Percentiles rank a stretch among this genome's conserved stretches.
phyloP scores from a whole-genome alignment of 2,113 vertebrate genomes.

The Oreochromis tanganicae region DNA sequence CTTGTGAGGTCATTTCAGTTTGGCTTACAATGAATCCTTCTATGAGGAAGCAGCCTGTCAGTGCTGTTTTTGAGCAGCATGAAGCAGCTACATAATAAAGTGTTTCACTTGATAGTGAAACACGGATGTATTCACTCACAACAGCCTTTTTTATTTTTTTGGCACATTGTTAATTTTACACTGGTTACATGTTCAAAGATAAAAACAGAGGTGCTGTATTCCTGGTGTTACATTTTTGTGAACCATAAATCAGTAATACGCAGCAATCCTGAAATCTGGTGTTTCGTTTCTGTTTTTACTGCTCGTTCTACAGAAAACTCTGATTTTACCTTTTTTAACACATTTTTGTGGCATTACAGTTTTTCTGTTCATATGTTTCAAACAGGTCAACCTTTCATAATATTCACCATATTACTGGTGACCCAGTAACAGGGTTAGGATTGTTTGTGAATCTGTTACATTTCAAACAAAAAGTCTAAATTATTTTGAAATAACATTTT shows the following conservation, averaged over 20 bases:
- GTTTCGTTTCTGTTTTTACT: not conserved
- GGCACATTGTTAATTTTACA: not conserved
- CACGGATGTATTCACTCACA: not conserved
- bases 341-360: not conserved
- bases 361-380: not conserved
- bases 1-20: not conserved
- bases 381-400: not conserved
- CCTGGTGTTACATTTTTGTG: not conserved
- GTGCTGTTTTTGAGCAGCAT: not conserved
- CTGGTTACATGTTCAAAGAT: not conserved
- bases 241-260: not conserved
- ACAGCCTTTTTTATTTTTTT: not conserved
- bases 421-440: not conserved
- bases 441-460: not conserved
- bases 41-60: not conserved
- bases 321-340: not conserved
- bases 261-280: not conserved
- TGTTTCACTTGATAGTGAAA: not conserved
- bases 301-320: fast-evolving
- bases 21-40: fast-evolving
- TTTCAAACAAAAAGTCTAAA: not conserved
- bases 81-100: not conserved
- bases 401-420: not conserved
- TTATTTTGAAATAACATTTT: not conserved
- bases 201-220: not conserved